These are phyloP conservation scores for Eumeta japonica DNA, from an alignment of 1,140 invertebrate genomes.

Conservation along the genomic window DNA sequence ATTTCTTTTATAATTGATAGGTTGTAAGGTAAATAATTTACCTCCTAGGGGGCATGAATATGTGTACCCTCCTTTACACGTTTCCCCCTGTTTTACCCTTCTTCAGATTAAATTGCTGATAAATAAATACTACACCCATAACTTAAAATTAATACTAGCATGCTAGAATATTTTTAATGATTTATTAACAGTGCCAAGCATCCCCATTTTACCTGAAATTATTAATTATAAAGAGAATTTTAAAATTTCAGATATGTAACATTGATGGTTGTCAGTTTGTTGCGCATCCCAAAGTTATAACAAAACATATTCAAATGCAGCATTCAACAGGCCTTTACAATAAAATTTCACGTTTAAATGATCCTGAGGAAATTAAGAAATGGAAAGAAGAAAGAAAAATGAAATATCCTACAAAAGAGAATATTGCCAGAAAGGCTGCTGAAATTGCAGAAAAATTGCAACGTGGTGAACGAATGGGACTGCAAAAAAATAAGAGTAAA, in stretches of 20 bases:
- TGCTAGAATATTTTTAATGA: constrained; percentile 2
- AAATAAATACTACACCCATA: no score
- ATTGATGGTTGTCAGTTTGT: constrained; percentile 79
- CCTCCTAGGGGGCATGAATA: no score
- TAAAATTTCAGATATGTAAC: constrained; percentile 66
- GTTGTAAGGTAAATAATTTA: no score
- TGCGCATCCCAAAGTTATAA: constrained; percentile 75
- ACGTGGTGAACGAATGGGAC: constrained; percentile 67
- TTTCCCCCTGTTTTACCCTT: no score
- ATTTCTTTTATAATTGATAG: no score
- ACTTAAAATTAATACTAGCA: no score
- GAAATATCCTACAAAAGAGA: constrained; percentile 70
- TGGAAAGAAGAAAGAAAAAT: constrained; percentile 79
- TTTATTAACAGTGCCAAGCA: no score
- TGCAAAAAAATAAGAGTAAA: constrained; percentile 28
- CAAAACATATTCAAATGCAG: constrained; percentile 78
- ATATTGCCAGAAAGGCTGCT: constrained; percentile 66
- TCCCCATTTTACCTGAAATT: no score
- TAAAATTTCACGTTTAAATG: constrained; percentile 70
- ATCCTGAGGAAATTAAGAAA: constrained; percentile 76
- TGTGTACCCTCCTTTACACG: no score
- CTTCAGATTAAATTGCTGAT: no score
- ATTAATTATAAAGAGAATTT: no score
- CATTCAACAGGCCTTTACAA: constrained; percentile 76
- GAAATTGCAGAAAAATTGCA: constrained; percentile 65